Evolutionary conservation across 2,888 invertebrate species (phyloP).

Genomic region (Argyresthia albistria): DNA sequence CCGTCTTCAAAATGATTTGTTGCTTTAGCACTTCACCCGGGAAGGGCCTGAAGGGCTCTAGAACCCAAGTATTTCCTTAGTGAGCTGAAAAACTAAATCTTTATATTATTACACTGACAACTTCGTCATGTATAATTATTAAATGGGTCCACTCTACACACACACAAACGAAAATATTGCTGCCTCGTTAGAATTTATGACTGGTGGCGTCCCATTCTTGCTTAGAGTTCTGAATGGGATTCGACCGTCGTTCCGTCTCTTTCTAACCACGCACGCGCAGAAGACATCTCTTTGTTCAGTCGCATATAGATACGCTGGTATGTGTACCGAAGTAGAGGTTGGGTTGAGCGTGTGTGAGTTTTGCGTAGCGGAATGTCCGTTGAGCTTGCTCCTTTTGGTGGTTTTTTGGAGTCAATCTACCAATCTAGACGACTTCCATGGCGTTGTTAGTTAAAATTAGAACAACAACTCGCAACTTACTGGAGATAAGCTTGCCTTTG

Average conservation of each 20-base stretch:
- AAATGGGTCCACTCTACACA: not conserved
- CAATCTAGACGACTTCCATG: no score
- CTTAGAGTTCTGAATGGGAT: not conserved
- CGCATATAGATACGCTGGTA: not conserved
- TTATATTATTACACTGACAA: no score
- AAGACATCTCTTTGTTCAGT: conserved; percentile 5
- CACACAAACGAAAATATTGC: conserved; percentile 1
- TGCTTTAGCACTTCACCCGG: no score
- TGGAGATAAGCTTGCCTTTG: no score
- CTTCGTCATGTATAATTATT: not conserved
- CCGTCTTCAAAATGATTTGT: no score
- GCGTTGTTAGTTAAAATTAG: no score
- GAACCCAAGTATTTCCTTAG: no score
- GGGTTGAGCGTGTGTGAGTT: not conserved
- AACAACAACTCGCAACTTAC: no score
- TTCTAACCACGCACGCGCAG: conserved; percentile 3
- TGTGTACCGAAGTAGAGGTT: not conserved
- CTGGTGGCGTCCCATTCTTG: not conserved
- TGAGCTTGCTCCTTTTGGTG: no score
- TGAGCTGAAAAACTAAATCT: no score
- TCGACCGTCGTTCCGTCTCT: conserved; percentile 6
- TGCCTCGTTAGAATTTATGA: conserved; percentile 5
- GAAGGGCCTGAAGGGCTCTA: no score
- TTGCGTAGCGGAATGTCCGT: not conserved
- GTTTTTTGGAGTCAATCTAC: no score